Conservation (phyloP, 1,140 invertebrate genomes). For the Camponotus pennsylvanicus region DNA sequence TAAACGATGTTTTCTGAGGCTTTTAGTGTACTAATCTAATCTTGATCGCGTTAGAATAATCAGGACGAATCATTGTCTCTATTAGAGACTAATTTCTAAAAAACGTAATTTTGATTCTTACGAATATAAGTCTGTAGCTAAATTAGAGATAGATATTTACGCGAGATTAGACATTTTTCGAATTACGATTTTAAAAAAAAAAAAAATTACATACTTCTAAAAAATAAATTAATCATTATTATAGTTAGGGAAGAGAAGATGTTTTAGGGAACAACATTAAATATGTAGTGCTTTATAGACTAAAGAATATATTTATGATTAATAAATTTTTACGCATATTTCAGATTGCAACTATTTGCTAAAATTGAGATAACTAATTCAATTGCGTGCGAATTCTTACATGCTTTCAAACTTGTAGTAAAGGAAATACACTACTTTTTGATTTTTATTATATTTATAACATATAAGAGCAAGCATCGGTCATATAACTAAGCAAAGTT, state of each 20-base stretch:
- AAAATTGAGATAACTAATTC: slow-evolving; percentile 35
- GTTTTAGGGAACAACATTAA: slow-evolving; percentile 46
- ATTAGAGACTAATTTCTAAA: slow-evolving; percentile 32
- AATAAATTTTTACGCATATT: slow-evolving; percentile 47
- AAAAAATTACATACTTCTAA: not conserved
- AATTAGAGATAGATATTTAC: slow-evolving; percentile 3
- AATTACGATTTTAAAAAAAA: slow-evolving; percentile 27
- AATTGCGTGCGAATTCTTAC: slow-evolving; percentile 40
- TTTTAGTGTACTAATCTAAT: slow-evolving; percentile 44
- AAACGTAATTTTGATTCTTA: not conserved
- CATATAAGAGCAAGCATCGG: slow-evolving; percentile 1
- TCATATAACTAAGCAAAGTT: slow-evolving; percentile 43
- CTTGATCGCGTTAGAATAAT: slow-evolving; percentile 33
- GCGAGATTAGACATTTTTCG: slow-evolving; percentile 24
- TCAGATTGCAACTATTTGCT: slow-evolving; percentile 50
- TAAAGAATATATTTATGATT: slow-evolving; percentile 55
- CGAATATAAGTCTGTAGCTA: slow-evolving; percentile 14
- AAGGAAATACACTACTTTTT: slow-evolving; percentile 28
- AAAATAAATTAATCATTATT: slow-evolving; percentile 7
- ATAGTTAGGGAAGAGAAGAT: slow-evolving; percentile 36
- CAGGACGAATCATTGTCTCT: slow-evolving; percentile 27
- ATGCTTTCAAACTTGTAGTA: slow-evolving; percentile 52
- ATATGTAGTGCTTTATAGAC: slow-evolving; percentile 50
- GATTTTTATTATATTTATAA: slow-evolving; percentile 50
- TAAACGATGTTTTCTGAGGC: slow-evolving; percentile 31